These are phyloP conservation scores for Pundamilia nyererei DNA, from an alignment of 2,113 vertebrate genomes.

Conservation along the genomic window DNA sequence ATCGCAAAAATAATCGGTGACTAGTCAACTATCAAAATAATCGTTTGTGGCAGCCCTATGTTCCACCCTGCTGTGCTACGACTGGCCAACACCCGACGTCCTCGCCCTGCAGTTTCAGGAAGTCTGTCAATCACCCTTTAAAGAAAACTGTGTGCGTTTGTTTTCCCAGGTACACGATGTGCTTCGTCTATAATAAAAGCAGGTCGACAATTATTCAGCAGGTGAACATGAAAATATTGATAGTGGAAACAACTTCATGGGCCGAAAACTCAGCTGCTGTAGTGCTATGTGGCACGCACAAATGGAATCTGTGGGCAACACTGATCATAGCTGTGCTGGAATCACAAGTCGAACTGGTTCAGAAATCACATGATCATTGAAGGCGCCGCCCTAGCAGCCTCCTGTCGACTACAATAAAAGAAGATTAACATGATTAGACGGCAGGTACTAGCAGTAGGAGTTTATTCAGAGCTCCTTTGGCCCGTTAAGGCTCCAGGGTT, in stretches of 20 bases:
- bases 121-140: not conserved
- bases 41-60: not conserved
- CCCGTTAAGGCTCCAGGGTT: not conserved
- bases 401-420: not conserved
- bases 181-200: not conserved
- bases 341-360: not conserved
- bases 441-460: not conserved
- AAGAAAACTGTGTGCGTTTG: not conserved
- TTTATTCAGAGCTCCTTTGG: not conserved
- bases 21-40: too few relatives aligned
- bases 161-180: not conserved
- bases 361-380: not conserved
- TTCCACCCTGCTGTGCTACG: not conserved
- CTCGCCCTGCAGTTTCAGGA: not conserved
- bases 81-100: rapidly evolving
- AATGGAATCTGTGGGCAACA: not conserved
- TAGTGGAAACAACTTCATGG: not conserved
- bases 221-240: not conserved
- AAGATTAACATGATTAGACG: not conserved
- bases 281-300: not conserved
- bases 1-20: too few relatives aligned
- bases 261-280: not conserved
- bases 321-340: not conserved
- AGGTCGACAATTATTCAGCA: not conserved
- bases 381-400: not conserved